These are phyloP conservation scores for Malurus cyaneus DNA, from an alignment of 2,113 vertebrate species.

Conservation along the genomic window DNA sequence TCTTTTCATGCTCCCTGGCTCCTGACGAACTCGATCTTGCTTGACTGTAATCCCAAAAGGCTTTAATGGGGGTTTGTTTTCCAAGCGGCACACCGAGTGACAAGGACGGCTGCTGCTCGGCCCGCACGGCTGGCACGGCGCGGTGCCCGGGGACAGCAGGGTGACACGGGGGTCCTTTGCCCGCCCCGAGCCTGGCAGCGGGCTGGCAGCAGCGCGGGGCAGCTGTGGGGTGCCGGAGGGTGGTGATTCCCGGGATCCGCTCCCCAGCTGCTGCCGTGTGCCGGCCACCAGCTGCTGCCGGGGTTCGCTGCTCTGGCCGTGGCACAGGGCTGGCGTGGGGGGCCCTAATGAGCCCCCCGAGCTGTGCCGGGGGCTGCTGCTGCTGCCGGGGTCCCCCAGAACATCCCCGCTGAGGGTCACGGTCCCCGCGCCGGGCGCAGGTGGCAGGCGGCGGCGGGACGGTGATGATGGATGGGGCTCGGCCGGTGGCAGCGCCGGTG, in stretches of 20 bases:
- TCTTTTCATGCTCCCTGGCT: constrained; percentile 23
- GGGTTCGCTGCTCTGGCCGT: rapidly evolving
- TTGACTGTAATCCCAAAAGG: not conserved
- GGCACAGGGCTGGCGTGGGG: not conserved
- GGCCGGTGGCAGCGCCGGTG: not conserved
- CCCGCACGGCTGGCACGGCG: not conserved
- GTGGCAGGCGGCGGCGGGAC: not conserved
- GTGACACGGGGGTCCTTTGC: rapidly evolving
- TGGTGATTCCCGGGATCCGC: rapidly evolving
- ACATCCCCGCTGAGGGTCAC: not conserved
- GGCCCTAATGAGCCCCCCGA: not conserved
- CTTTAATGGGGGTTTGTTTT: not conserved
- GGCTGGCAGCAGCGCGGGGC: not conserved
- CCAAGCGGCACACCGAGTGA: rapidly evolving
- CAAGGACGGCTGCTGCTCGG: not conserved
- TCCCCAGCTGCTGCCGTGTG: not conserved
- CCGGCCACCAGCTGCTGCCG: not conserved
- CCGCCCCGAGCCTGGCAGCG: not conserved
- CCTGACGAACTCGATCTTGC: not conserved
- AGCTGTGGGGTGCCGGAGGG: not conserved
- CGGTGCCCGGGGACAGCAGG: rapidly evolving
- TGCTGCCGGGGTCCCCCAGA: not conserved
- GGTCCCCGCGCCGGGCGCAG: not conserved
- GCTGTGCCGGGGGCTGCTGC: not conserved
- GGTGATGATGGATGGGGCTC: not conserved